phyloP scores from a whole-genome alignment of 1,140 invertebrate genomes.

The Bombyx mandarina region DNA sequence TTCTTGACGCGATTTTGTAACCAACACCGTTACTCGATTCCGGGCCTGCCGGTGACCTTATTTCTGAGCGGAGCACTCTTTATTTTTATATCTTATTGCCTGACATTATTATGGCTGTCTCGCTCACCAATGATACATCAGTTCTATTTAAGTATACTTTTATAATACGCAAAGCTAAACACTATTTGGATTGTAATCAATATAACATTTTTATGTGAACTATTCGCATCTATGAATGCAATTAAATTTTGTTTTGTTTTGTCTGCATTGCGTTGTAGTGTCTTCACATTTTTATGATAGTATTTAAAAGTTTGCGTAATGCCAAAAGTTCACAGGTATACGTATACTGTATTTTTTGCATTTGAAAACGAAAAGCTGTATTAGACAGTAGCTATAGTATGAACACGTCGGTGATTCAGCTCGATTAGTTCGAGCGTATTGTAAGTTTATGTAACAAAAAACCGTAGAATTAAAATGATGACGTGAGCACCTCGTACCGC shows the following conservation, averaged over 20 bases:
- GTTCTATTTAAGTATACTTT: background rate
- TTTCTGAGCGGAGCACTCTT: conserved; percentile 53
- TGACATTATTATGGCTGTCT: conserved; percentile 26
- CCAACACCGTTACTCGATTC: conserved; percentile 65
- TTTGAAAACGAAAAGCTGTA: too few species aligned
- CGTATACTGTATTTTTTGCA: too few species aligned
- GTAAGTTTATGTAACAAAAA: conserved; percentile 4
- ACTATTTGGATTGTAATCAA: too few species aligned
- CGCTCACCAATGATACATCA: conserved; percentile 18
- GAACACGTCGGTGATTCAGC: conserved; percentile 13
- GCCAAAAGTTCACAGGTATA: too few species aligned
- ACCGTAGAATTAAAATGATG: conserved; percentile 32
- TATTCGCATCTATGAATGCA: too few species aligned
- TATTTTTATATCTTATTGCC: conserved; percentile 58
- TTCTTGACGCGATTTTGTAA: conserved; percentile 70
- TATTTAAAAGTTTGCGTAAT: too few species aligned
- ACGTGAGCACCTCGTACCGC: conserved; percentile 15
- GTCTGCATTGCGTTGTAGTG: too few species aligned
- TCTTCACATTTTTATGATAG: too few species aligned
- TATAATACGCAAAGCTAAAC: background rate
- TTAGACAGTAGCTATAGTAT: too few species aligned
- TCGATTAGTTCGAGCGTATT: conserved; percentile 6
- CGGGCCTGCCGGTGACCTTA: conserved; percentile 64
- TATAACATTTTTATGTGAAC: too few species aligned
- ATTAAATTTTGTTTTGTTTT: too few species aligned